Percentiles rank a stretch among this genome's conserved stretches.
phyloP scores from a whole-genome alignment of 2,797 vertebrate species.

The Anguilla marmorata region DNA sequence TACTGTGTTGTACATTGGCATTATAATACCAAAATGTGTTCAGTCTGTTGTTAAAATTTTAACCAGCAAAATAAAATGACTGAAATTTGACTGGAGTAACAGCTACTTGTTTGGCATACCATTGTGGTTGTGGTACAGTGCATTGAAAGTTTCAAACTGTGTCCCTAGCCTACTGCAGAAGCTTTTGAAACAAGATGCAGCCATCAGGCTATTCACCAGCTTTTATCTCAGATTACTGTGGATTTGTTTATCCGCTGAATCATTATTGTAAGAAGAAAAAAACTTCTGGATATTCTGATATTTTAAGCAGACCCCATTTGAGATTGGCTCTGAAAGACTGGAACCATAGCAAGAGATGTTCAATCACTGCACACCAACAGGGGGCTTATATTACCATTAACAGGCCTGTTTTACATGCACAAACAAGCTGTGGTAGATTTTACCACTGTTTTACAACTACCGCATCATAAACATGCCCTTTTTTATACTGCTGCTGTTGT shows the following conservation, averaged over 20 bases:
- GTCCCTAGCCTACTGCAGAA: neutral
- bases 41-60: no score
- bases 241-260: neutral
- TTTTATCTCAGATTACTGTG: neutral
- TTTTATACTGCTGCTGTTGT: neutral
- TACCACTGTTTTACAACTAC: neutral
- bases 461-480: neutral
- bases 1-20: no score
- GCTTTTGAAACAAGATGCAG: neutral
- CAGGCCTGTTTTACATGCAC: neutral
- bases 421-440: constrained; percentile 5
- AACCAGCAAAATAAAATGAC: no score
- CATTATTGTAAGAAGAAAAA: neutral
- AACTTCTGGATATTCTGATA: neutral
- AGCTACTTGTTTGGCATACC: no score
- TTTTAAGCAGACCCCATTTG: neutral
- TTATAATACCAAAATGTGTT: no score
- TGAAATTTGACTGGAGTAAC: no score
- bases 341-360: neutral
- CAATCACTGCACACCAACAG: neutral
- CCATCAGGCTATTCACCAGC: neutral
- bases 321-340: neutral
- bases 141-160: neutral
- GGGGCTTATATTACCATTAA: constrained; percentile 25
- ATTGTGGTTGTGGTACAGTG: no score